Evolutionary conservation across 2,888 invertebrate genomes (phyloP), one percentile per base, ranked within the genome.

Genomic region (Blastobasis lacticolella): DNA sequence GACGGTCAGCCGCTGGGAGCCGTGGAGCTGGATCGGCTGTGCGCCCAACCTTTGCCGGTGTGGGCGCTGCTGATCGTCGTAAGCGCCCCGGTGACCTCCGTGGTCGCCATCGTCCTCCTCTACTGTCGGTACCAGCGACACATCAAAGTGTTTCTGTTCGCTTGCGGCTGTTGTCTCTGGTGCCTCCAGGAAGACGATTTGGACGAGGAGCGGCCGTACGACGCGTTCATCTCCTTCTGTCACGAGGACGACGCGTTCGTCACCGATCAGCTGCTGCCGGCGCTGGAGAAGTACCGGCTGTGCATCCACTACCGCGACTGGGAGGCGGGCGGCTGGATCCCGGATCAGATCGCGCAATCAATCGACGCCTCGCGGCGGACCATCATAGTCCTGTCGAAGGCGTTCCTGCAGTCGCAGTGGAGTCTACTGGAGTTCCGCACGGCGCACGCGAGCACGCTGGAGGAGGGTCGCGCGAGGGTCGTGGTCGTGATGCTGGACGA

Each of bases 171-270:
- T 56, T 37, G 61, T 46, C 52, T 55, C 6, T 53, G 59, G 48
- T 50, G 64, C 49, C 0, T 62, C 48, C 49, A 55, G 0, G 64
- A 61, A 4, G 62, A 63, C 4, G 54, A 59, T 4, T 37, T 54
- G 1, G 66, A 64, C 59, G 57, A 67, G 2, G 64, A 62, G 59
- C 62, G 62, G 9, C 42, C 41, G 10, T 95, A 92, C 72, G 95
- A 96, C 71, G 94, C 94, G 0, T 96, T 96, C 71, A 87, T 96
- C 50, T 94, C 95, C 57, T 95, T 92, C 71, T 93, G 94, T 0
- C 92, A 94, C 66, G 90, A 91, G 67, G 95, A 96, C 69, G 92
- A 93, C 61, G 89, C 90, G 4, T 93, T 94, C 64, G 91, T 95
- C 0, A 79, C 90, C 0, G 88, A 92, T 36, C 84, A 91, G 51